phyloP scores from a whole-genome alignment of 2,797 vertebrate species.

The Leucoraja ocellata region DNA sequence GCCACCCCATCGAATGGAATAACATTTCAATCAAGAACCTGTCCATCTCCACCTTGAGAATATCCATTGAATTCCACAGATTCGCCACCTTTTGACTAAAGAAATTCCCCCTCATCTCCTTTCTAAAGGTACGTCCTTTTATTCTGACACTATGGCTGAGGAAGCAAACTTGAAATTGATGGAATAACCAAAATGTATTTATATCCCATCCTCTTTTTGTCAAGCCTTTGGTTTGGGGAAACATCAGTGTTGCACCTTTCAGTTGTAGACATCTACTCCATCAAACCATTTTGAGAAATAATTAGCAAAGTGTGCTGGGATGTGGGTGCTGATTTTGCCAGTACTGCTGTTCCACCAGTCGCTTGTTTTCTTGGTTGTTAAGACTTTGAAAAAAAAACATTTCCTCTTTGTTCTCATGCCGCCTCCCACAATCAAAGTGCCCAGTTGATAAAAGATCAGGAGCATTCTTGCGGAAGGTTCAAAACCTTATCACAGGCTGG shows the following conservation, averaged over 20 bases:
- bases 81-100: too few relatives aligned
- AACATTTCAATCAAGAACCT: not conserved
- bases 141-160: too few relatives aligned
- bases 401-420: not conserved
- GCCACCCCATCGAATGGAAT: not conserved
- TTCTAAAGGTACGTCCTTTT: too few relatives aligned
- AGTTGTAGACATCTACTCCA: not conserved
- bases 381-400: not conserved
- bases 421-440: not conserved
- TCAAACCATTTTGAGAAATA: not conserved
- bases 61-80: too few relatives aligned
- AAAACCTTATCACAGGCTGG: not conserved
- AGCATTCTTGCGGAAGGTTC: not conserved
- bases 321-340: not conserved
- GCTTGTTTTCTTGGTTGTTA: not conserved
- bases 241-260: not conserved
- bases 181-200: not conserved
- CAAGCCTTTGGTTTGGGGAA: not conserved
- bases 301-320: not conserved
- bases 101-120: too few relatives aligned
- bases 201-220: not conserved
- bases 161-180: not conserved
- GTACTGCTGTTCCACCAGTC: too few relatives aligned
- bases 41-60: too few relatives aligned
- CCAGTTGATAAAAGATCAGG: not conserved